Percentiles rank a stretch among this genome's conserved stretches.
Conservation (phyloP, 2,797 vertebrate genomes). For the Macrochelys suwanniensis region DNA sequence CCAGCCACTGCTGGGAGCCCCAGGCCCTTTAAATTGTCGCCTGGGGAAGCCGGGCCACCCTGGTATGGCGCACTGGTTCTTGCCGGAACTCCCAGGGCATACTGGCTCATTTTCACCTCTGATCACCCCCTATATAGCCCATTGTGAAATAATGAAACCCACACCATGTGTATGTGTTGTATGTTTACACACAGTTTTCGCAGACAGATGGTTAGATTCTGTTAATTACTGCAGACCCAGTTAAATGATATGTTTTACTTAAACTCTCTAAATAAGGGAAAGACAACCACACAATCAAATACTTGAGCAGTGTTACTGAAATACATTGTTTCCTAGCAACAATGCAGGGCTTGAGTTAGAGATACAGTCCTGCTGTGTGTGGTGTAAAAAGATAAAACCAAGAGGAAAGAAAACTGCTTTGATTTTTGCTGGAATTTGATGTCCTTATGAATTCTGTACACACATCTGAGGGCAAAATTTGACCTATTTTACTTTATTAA, state of each 20-base stretch:
- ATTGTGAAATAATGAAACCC: background rate
- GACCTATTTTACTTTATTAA: background rate
- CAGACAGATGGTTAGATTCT: background rate
- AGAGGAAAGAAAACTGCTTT: background rate
- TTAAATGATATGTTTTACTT: background rate
- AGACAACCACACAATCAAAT: background rate
- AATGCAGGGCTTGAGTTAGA: background rate
- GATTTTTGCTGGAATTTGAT: background rate
- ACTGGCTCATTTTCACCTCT: too few relatives aligned
- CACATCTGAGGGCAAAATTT: background rate
- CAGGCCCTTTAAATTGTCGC: too few relatives aligned
- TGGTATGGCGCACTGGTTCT: too few relatives aligned
- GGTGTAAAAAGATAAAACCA: background rate
- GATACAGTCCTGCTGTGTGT: background rate
- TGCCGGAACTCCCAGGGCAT: too few relatives aligned
- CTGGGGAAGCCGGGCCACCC: too few relatives aligned
- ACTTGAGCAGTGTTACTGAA: background rate
- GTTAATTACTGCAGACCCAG: background rate
- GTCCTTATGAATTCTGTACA: rapidly evolving
- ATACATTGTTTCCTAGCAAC: slow-evolving; percentile 47
- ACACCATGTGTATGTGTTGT: rapidly evolving
- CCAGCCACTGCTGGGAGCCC: too few relatives aligned
- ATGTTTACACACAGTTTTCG: background rate
- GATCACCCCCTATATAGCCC: background rate
- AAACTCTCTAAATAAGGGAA: background rate